Percentiles rank a stretch among this genome's conserved stretches.
Conservation (phyloP, 2,113 vertebrate genomes). For the Montifringilla adamsi region DNA sequence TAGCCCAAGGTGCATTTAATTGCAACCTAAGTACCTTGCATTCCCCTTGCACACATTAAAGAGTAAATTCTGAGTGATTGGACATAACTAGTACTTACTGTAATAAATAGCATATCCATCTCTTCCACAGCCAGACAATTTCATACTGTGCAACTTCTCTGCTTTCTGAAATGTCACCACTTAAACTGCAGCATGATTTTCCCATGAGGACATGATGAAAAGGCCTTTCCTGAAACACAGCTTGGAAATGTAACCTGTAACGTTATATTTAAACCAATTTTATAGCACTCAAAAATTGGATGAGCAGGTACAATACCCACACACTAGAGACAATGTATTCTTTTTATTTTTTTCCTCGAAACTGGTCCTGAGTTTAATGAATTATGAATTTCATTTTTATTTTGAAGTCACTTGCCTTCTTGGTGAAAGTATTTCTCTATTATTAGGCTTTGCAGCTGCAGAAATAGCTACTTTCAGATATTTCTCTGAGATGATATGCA, state of each 20-base stretch:
- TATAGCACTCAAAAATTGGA: background rate
- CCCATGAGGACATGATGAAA: slow-evolving; percentile 24
- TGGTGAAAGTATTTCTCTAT: background rate
- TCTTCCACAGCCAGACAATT: slow-evolving; percentile 34
- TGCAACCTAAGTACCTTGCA: slow-evolving; percentile 22
- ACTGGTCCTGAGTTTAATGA: background rate
- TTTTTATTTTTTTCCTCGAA: background rate
- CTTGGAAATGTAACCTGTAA: slow-evolving; percentile 16
- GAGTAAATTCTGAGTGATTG: slow-evolving; percentile 45
- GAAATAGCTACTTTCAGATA: background rate
- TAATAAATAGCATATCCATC: slow-evolving; percentile 44
- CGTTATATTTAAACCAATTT: background rate
- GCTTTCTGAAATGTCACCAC: slow-evolving; percentile 17
- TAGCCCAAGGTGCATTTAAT: slow-evolving; percentile 37
- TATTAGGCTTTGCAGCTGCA: background rate
- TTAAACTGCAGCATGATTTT: slow-evolving; percentile 34
- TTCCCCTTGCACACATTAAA: background rate
- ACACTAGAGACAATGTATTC: background rate
- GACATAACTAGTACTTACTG: slow-evolving; percentile 37
- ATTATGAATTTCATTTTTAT: background rate
- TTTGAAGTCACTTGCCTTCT: background rate
- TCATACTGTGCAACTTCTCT: background rate
- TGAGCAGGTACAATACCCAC: background rate
- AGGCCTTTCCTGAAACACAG: slow-evolving; percentile 2
- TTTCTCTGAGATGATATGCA: background rate